phyloP scores from a whole-genome alignment of 2,797 vertebrate genomes.

The Alosa sapidissima region DNA sequence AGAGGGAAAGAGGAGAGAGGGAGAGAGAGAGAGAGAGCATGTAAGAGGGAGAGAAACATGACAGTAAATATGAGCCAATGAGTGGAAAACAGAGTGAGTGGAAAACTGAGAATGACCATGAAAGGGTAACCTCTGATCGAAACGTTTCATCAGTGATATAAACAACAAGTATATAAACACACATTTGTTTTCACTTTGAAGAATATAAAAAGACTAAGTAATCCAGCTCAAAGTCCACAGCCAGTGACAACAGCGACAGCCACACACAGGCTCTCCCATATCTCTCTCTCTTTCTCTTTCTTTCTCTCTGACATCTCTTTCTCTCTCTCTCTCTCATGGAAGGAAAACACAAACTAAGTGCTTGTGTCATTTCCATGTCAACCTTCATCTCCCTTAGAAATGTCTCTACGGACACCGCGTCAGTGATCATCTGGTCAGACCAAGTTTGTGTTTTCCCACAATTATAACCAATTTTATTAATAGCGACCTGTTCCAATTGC shows the following conservation, averaged over 20 bases:
- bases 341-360: conserved; percentile 39
- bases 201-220: neutral
- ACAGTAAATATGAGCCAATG: neutral
- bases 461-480: conserved; percentile 56
- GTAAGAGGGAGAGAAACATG: neutral
- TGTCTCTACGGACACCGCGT: conserved; percentile 39
- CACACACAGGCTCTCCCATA: neutral
- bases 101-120: neutral
- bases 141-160: neutral
- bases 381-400: conserved; percentile 45
- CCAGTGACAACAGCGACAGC: neutral
- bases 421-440: conserved; percentile 46
- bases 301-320: neutral
- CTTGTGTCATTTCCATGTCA: conserved; percentile 43
- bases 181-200: neutral
- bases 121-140: neutral
- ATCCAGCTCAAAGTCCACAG: neutral
- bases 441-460: conserved; percentile 53
- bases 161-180: neutral
- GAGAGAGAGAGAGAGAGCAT: neutral
- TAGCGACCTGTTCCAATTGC: conserved; percentile 46
- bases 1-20: too few species aligned
- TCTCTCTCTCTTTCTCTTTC: neutral
- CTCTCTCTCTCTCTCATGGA: conserved; percentile 5
- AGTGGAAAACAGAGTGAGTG: neutral